A percentile compares a stretch with the other conserved stretches of the same genome.
phyloP scores from a whole-genome alignment of 2,797 vertebrate species.

The Sebastes melanostomus region DNA sequence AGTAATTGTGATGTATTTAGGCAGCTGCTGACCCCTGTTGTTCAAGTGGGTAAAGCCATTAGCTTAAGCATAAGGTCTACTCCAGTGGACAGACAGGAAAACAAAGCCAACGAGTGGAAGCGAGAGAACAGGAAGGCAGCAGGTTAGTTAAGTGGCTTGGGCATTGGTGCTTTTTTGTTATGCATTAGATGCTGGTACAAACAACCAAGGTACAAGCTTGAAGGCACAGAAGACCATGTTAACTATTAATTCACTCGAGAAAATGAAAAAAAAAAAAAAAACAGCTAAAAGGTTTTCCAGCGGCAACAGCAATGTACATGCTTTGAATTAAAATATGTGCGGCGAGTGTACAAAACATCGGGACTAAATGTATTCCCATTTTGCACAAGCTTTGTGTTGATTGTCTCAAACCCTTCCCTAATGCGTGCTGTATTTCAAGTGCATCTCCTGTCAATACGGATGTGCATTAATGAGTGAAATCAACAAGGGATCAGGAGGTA shows the following conservation, averaged over 20 bases:
- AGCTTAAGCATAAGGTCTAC: conserved; percentile 57
- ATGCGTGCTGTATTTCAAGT: not conserved
- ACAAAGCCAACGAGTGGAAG: conserved; percentile 14
- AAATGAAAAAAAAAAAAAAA: not conserved
- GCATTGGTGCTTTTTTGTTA: conserved; percentile 37
- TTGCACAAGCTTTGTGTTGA: not conserved
- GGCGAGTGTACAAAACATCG: not conserved
- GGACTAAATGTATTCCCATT: not conserved
- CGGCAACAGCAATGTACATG: not conserved
- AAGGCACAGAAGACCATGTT: conserved; percentile 11
- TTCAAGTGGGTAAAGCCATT: conserved; percentile 66
- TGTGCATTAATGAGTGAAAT: not conserved
- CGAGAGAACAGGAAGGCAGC: conserved; percentile 3
- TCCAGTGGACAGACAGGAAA: conserved; percentile 33
- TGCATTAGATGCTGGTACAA: conserved; percentile 43
- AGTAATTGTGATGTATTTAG: conserved; percentile 72
- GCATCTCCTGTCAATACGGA: not conserved
- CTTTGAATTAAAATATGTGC: not conserved
- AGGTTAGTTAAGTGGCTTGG: conserved; percentile 34
- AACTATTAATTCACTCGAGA: conserved; percentile 26
- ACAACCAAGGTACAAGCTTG: conserved; percentile 17
- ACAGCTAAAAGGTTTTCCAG: conserved; percentile 28
- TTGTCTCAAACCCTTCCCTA: not conserved
- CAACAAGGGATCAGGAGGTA: not conserved
- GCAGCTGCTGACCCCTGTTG: conserved; percentile 71